Percentiles rank a stretch among this genome's conserved stretches.
These are phyloP conservation scores for Cephus sareptanus DNA, from an alignment of 2,888 invertebrate species.

Conservation along the genomic window DNA sequence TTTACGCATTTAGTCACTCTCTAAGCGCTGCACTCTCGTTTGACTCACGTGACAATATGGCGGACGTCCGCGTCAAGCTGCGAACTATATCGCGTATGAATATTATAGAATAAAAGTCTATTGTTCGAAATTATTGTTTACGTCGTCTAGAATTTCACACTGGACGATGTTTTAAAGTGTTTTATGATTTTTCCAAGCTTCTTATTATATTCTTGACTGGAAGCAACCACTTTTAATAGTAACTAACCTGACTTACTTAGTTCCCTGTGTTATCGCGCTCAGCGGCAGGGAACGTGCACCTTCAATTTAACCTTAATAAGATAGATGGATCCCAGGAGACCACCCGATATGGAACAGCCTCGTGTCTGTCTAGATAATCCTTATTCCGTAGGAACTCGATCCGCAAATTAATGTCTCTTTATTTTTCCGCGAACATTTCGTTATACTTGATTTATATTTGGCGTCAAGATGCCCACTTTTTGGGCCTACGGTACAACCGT, in stretches of 20 bases:
- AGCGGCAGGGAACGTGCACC: slow-evolving; percentile 46
- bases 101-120: neutral
- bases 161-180: neutral
- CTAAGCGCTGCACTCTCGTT: neutral
- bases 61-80: neutral
- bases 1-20: neutral
- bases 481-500: neutral
- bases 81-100: neutral
- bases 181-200: neutral
- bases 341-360: slow-evolving; percentile 39
- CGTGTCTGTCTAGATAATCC: slow-evolving; percentile 15
- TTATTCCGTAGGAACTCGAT: slow-evolving; percentile 21
- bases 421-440: slow-evolving; percentile 31
- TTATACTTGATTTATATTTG: slow-evolving; percentile 1
- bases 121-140: neutral
- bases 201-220: neutral
- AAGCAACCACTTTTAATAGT: neutral
- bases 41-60: neutral
- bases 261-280: slow-evolving; percentile 49
- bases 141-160: neutral
- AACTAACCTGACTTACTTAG: neutral
- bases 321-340: slow-evolving; percentile 55
- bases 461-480: neutral
- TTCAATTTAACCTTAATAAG: slow-evolving; percentile 55
- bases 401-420: slow-evolving; percentile 56